Percentiles rank a stretch among this genome's conserved stretches.
Evolutionary conservation across 2,797 vertebrate genomes (phyloP).

Genomic region (Chloroceryle inda): DNA sequence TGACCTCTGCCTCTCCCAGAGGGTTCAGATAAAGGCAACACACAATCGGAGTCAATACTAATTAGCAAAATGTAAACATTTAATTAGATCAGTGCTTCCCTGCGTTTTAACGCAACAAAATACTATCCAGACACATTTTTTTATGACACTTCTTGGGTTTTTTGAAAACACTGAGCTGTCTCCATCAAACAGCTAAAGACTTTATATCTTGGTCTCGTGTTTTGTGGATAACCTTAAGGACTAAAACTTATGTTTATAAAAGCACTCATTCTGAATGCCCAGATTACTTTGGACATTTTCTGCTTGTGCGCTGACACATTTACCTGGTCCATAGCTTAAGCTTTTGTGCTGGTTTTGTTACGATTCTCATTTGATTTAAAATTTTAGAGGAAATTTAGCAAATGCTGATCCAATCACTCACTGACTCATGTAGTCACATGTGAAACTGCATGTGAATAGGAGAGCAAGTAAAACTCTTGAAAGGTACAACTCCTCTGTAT

Average conservation of each 20-base stretch:
- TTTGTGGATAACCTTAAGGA: not conserved
- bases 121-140: not conserved
- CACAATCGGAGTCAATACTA: conserved; percentile 39
- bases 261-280: not conserved
- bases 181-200: not conserved
- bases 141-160: not conserved
- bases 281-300: not conserved
- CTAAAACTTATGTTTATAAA: not conserved
- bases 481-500: not conserved
- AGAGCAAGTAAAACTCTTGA: not conserved
- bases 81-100: conserved; percentile 30
- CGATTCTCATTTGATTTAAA: not conserved
- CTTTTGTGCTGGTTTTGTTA: not conserved
- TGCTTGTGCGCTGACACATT: not conserved
- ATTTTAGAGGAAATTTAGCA: not conserved
- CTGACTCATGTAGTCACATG: not conserved
- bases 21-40: not conserved
- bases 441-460: not conserved
- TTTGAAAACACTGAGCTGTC: not conserved
- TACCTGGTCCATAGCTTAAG: not conserved
- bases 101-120: not conserved
- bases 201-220: not conserved
- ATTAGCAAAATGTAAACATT: conserved; percentile 66
- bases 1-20: conserved; percentile 50
- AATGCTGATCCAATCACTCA: not conserved